phyloP scores from a whole-genome alignment of 2,113 vertebrate species.

The Protomyctophum bolini region DNA sequence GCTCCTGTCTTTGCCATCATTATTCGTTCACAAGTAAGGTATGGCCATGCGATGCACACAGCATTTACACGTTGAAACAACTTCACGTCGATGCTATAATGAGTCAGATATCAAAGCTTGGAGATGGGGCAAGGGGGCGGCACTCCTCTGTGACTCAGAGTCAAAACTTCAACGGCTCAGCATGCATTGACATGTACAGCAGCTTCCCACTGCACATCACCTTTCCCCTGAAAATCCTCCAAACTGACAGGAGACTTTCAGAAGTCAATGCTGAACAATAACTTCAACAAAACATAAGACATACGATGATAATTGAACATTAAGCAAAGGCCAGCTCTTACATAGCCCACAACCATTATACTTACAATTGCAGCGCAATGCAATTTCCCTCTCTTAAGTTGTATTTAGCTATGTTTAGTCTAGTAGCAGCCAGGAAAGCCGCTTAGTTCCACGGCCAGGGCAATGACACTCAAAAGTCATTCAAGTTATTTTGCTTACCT shows the following conservation, averaged over 20 bases:
- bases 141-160: background rate
- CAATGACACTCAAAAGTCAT: background rate
- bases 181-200: conserved; percentile 48
- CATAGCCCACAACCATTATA: too few relatives aligned
- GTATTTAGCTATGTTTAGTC: background rate
- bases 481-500: conserved; percentile 49
- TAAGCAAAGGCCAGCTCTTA: too few relatives aligned
- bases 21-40: too few relatives aligned
- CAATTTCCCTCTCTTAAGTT: background rate
- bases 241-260: conserved; percentile 11
- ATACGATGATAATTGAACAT: too few relatives aligned
- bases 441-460: background rate
- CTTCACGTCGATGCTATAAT: background rate
- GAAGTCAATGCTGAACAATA: background rate
- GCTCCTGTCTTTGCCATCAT: too few relatives aligned
- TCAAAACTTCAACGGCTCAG: background rate
- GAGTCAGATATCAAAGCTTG: background rate
- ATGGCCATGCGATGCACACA: too few relatives aligned
- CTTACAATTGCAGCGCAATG: too few relatives aligned
- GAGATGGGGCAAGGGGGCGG: background rate
- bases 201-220: background rate
- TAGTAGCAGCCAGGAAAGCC: too few relatives aligned
- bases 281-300: too few relatives aligned
- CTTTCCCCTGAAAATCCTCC: background rate
- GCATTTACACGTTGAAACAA: background rate